Evolutionary conservation across 2,888 invertebrate species (phyloP), one percentile per base, ranked within the genome.

Genomic region (Chaitophorus viminalis): DNA sequence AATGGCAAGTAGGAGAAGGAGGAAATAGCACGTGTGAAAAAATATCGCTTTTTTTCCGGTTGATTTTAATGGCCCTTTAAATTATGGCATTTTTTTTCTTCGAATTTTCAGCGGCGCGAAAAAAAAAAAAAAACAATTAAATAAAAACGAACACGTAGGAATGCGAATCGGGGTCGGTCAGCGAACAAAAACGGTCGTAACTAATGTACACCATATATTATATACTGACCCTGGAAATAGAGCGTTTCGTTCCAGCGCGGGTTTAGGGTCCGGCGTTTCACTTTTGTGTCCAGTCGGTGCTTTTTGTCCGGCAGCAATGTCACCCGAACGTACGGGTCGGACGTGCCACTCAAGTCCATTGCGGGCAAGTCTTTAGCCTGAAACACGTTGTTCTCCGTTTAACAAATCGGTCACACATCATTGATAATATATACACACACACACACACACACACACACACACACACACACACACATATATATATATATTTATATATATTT

Each of bases 201-300:
- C 1, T 14, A 21, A 83, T 31, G 70, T 31, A 70, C 11, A 65
- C 25, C 4, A 60, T 8, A 54, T 54, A 54, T 54, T 25, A 18
- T 65, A 6, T 18, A 77, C 76, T 72, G 91, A 93, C 93, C 97
- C 92, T 97, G 97, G 91, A 97, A 97, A 92, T 97, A 97, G 91
- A 97, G 96, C 46, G 97, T 97, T 92, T 97, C 97, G 92, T 97
- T 97, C 97, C 97, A 97, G 90, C 97, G 93, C 0, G 97, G 97
- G 92, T 97, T 97, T 85, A 97, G 93, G 31, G 97, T 97, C 89
- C 97, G 94, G 89, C 97, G 93, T 91, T 97, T 97, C 91, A 97
- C 97, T 93, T 97, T 97, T 54, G 97, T 97, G 92, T 97, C 97
- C 90, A 97, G 93, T 8, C 97, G 95, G 91, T 97, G 97, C 91